Percentiles rank a stretch among this genome's conserved stretches.
These are phyloP conservation scores for Matsumyia berberina DNA, from an alignment of 2,888 invertebrate species.

Conservation along the genomic window DNA sequence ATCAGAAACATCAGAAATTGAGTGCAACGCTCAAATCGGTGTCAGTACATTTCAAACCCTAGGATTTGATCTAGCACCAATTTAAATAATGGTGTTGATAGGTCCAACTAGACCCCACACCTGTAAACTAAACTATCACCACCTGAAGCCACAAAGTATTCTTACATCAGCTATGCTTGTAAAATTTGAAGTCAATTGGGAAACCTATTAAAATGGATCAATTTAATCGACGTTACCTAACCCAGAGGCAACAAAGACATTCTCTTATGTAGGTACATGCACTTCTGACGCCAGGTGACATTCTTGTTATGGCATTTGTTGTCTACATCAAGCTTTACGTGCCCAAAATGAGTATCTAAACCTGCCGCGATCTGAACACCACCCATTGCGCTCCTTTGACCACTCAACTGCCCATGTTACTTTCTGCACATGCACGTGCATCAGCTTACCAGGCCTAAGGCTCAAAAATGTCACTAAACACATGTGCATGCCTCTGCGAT, in stretches of 20 bases:
- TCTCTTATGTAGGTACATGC: constrained; percentile 50
- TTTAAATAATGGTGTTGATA: not conserved
- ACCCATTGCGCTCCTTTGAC: not conserved
- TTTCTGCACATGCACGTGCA: constrained; percentile 43
- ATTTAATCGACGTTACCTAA: constrained; percentile 16
- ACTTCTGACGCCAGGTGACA: constrained; percentile 25
- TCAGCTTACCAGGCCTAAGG: constrained; percentile 9
- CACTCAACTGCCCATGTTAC: not conserved
- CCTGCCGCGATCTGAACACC: constrained; percentile 22
- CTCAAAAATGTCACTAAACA: constrained; percentile 58
- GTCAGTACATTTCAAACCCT: too few relatives aligned
- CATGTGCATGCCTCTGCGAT: constrained; percentile 32
- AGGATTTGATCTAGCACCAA: too few relatives aligned
- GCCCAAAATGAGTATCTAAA: constrained; percentile 26
- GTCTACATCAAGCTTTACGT: not conserved
- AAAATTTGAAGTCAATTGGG: constrained; percentile 13
- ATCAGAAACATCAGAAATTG: too few relatives aligned
- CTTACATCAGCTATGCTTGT: not conserved
- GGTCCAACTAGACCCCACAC: too few relatives aligned
- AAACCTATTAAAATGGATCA: constrained; percentile 15
- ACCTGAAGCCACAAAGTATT: not conserved
- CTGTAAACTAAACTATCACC: not conserved
- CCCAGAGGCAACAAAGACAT: constrained; percentile 12
- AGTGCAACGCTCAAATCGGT: too few relatives aligned
- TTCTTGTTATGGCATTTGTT: constrained; percentile 24